Evolutionary conservation across 2,888 invertebrate species (phyloP).

Genomic region (Coenonympha glycerion): DNA sequence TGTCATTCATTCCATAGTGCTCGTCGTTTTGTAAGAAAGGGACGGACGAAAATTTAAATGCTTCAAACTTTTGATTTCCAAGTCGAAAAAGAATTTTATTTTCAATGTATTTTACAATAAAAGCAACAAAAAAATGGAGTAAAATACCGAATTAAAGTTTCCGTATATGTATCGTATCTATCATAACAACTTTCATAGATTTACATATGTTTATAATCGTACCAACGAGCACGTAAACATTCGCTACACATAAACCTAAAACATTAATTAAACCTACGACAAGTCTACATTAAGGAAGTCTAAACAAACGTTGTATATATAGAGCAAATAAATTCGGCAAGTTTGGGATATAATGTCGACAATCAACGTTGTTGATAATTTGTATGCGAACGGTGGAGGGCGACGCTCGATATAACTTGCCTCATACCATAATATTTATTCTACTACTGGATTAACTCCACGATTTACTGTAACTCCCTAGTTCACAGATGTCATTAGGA

Average conservation of each 20-base stretch:
- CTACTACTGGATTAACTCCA: constrained; percentile 46
- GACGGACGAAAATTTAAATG: no score
- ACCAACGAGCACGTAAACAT: neutral
- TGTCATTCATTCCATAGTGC: no score
- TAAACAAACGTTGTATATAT: constrained; percentile 32
- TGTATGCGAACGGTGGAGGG: constrained; percentile 46
- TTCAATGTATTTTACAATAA: no score
- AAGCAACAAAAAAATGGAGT: no score
- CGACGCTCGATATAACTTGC: constrained; percentile 40
- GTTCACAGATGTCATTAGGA: constrained; percentile 43
- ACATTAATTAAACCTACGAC: neutral
- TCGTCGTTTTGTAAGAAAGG: no score
- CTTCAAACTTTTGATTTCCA: no score
- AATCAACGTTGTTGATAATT: constrained; percentile 45
- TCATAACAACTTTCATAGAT: no score
- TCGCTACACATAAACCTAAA: neutral
- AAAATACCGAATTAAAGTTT: no score
- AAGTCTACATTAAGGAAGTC: constrained; percentile 28
- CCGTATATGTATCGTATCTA: no score
- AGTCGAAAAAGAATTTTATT: no score
- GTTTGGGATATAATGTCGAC: constrained; percentile 38
- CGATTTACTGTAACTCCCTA: constrained; percentile 39
- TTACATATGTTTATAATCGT: no score
- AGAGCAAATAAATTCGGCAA: constrained; percentile 44
- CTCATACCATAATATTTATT: constrained; percentile 57